Evolutionary conservation across 2,113 vertebrate genomes (phyloP), one percentile per base, ranked within the genome.

Genomic region (Sylvilagus bachmani): DNA sequence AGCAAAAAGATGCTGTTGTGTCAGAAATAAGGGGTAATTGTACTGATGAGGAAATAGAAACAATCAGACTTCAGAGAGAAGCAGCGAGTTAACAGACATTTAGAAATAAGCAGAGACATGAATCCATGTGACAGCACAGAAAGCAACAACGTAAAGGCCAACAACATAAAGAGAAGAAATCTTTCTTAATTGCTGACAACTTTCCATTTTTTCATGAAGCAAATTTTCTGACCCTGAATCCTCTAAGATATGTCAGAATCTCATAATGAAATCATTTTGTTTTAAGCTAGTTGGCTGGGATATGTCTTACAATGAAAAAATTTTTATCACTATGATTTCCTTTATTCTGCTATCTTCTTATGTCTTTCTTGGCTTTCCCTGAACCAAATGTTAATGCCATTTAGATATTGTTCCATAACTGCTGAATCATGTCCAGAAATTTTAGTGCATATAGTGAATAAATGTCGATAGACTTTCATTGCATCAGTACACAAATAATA

Each of bases 151-250:
- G 51, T 44, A 44, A 44, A 91, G 44, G 69, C 73, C 36, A 82
- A 88, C 62, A 79, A 77, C 62, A 71, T 64, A 44, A 53, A 89
- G 38, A 71, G 3, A 90, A 67, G 17, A 87, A 82, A 70, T 74
- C 19, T 69, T 79, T 58, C 51, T 84, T 86, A 83, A 81, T 70
- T 86, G 29, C 24, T 91, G 24, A 89, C 51, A 95, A 70, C 33
- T 81, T 95, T 67, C 16, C n/a, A 58, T 71, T 81, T 93, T 74
- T 95, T 79, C 31, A 82, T 62, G 27, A 95, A 95, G 61, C 17
- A 82, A 14, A 55, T 89, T 90, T 93, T 87, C 51, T 69, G 14
- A 80, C 13, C 11, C 12, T 33, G 67, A 31, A 73, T 86, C 13
- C 27, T 70, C 89, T 71, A 36, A 77, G 51, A 82, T 19, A 77